A percentile compares a stretch with the other conserved stretches of the same genome.
Conservation (phyloP, 2,113 vertebrate species). For the Apistogramma diplotaenia region DNA sequence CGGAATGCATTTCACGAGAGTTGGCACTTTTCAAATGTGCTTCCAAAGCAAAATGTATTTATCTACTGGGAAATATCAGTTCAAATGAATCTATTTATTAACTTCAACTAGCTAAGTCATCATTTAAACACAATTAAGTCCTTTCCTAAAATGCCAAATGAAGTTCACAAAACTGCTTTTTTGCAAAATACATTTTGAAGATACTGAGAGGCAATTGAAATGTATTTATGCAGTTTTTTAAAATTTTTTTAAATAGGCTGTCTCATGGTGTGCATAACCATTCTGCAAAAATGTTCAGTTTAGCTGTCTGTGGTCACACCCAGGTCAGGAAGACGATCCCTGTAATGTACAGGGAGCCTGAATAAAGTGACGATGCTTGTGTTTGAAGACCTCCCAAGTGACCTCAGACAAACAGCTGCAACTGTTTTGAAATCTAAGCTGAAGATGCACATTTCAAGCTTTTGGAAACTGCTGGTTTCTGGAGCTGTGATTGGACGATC, state of each 20-base stretch:
- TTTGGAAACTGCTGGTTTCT: too few relatives aligned
- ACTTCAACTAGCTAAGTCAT: constrained; percentile 4
- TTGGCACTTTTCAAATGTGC: neutral
- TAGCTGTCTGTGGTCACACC: neutral
- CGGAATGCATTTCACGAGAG: neutral
- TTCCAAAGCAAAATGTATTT: neutral
- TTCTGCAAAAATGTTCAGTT: neutral
- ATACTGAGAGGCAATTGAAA: neutral
- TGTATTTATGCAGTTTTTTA: neutral
- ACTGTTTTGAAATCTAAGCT: too few relatives aligned
- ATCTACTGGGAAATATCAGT: neutral
- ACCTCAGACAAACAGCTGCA: too few relatives aligned
- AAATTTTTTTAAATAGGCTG: too few relatives aligned
- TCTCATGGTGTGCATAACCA: neutral
- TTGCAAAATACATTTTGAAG: neutral
- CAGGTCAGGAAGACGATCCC: neutral
- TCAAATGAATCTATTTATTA: neutral
- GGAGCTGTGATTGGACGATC: too few relatives aligned
- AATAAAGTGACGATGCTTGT: neutral
- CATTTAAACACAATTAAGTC: neutral
- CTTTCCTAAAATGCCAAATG: neutral
- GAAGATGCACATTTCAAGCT: too few relatives aligned
- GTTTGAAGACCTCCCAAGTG: neutral
- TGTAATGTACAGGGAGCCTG: neutral
- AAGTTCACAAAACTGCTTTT: constrained; percentile 6